Evolutionary conservation across 2,797 vertebrate genomes (phyloP).

Genomic region (Rhodeus uyekii): DNA sequence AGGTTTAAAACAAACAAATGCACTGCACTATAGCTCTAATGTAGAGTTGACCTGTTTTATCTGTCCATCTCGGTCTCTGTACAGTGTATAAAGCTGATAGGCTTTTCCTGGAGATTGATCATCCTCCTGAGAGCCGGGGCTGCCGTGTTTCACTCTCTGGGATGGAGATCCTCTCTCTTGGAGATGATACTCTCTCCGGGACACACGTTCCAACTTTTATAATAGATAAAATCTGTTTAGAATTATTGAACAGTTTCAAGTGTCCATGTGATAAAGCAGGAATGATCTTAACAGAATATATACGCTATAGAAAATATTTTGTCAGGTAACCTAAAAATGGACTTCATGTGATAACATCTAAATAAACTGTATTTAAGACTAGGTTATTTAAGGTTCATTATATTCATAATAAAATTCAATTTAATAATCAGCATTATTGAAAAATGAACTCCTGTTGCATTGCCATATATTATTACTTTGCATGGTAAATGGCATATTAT

Average conservation of each 20-base stretch:
- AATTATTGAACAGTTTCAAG: too few relatives aligned
- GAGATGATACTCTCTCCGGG: conserved; percentile 40
- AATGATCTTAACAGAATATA: too few relatives aligned
- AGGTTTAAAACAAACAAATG: conserved; percentile 27
- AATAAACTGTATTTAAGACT: too few relatives aligned
- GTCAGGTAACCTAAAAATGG: too few relatives aligned
- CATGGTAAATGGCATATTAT: neutral
- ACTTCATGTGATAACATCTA: too few relatives aligned
- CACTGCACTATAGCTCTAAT: neutral
- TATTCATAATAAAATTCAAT: neutral
- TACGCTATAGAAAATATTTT: too few relatives aligned
- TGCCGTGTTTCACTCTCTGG: conserved; percentile 66
- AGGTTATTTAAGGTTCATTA: neutral
- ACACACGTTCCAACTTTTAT: conserved; percentile 12
- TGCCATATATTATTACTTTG: neutral
- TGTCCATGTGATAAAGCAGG: too few relatives aligned
- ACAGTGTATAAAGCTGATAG: conserved; percentile 88
- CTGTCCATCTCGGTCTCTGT: conserved; percentile 83
- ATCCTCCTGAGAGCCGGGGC: conserved; percentile 62
- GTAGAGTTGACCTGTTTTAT: conserved; percentile 83
- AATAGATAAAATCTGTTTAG: neutral
- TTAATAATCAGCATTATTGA: neutral
- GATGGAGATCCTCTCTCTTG: conserved; percentile 33
- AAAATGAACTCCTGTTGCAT: neutral
- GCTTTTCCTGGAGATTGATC: conserved; percentile 68